Percentiles rank a stretch among this genome's conserved stretches.
phyloP scores from a whole-genome alignment of 2,797 vertebrate species.

The Syncerus caffer region DNA sequence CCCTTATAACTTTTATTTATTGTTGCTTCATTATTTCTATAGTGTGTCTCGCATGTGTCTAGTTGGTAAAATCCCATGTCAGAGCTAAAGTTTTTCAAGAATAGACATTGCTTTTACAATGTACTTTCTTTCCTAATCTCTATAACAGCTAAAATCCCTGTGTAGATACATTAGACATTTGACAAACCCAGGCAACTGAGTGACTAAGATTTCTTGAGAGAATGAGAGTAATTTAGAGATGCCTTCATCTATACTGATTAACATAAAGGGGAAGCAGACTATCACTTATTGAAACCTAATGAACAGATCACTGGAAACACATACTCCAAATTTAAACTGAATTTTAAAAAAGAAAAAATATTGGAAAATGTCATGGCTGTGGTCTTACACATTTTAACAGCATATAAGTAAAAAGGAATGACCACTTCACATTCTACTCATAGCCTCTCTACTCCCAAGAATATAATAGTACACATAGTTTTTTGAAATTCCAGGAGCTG shows the following conservation, averaged over 20 bases:
- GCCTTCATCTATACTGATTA: neutral
- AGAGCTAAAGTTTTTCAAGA: neutral
- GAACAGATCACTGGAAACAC: neutral
- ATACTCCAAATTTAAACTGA: slow-evolving; percentile 14
- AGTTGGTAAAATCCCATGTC: neutral
- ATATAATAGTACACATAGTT: neutral
- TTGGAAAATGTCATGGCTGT: neutral
- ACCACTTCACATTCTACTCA: neutral
- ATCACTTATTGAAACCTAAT: neutral
- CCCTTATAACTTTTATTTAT: neutral
- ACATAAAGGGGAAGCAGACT: neutral
- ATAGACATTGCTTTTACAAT: neutral
- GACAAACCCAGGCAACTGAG: neutral
- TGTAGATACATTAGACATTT: neutral
- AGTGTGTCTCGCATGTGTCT: neutral
- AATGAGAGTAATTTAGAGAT: neutral
- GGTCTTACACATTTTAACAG: neutral
- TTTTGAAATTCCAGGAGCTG: slow-evolving; percentile 2
- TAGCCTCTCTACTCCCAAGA: neutral
- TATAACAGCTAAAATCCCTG: neutral
- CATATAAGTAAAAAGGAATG: neutral
- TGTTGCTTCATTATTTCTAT: neutral
- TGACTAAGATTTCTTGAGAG: neutral
- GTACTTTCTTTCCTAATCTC: neutral
- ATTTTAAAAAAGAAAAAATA: neutral